These are phyloP conservation scores for Alviniconcha strummeri DNA, from an alignment of 2,888 invertebrate genomes.

Conservation along the genomic window DNA sequence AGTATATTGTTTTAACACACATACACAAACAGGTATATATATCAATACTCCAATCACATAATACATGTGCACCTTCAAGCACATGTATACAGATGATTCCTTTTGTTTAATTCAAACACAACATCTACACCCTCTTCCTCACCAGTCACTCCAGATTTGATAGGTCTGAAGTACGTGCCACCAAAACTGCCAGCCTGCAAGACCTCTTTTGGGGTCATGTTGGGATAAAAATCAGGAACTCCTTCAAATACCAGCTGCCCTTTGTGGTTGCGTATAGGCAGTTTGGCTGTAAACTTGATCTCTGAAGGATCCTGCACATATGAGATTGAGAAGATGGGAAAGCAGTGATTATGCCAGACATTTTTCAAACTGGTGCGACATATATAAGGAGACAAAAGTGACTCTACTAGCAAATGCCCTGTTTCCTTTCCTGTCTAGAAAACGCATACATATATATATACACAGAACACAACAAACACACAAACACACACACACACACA, in stretches of 20 bases:
- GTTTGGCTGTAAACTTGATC: slow-evolving; percentile 49
- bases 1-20: no score
- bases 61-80: no score
- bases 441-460: background rate
- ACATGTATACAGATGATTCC: no score
- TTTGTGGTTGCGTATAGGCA: slow-evolving; percentile 52
- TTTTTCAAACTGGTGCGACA: no score
- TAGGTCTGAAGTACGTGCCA: slow-evolving; percentile 63
- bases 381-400: no score
- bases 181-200: slow-evolving; percentile 65
- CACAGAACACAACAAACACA: background rate
- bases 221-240: slow-evolving; percentile 56
- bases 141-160: slow-evolving; percentile 62
- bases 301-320: slow-evolving; percentile 39
- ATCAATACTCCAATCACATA: no score
- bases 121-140: background rate
- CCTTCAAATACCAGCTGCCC: slow-evolving; percentile 59
- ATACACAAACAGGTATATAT: no score
- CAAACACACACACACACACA: background rate
- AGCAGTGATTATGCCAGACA: no score
- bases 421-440: no score
- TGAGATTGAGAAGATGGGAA: background rate
- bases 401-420: no score
- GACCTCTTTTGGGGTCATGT: slow-evolving; percentile 64
- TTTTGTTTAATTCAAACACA: no score